Base-by-base conservation (phyloP, 2,113 vertebrate species). In the Pelusios castaneus region DNA sequence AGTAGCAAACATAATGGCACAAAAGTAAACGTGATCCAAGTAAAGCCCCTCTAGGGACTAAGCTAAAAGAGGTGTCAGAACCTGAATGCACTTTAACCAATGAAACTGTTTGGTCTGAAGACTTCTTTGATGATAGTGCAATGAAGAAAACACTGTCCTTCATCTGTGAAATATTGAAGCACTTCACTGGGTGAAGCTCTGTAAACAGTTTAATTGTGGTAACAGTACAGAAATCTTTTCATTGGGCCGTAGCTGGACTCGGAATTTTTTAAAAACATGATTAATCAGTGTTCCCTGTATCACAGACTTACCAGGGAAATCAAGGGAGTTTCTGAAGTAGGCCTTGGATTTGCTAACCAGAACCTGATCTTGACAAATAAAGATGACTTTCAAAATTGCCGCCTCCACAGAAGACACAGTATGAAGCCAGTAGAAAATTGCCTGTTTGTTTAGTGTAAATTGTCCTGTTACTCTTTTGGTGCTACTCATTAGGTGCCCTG, bases 1-100 rank as follows among this genome's bases (percentile, higher is more conserved):
- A 96, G 93, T 80, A 97, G 97, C 89, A 98, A 97, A 95, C 67
- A 89, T 27, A 89, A 31, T 14, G 92, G 94, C 10, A 90, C 97
- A 2, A 97, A 98, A 91, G 96, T 97, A 54, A 98, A 99, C 45
- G 95, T 98, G 84, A 99, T 99, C 82, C 98, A 99, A 97, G 98
- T 99, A 81, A 98, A 98, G 56, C 99, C 99, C 21, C 91, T 99
- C 88, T 98, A 98, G 56, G 88, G 41, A 45, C 82, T 76, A 79
- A 89, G 52, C 29, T 91, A 43, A 29, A 34, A 93, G 60, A 92
- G 51, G 84, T 2, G 0, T 43, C 27, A 63, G 38, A 91, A 89
- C 13, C 73, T 76, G 85, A 63, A 11, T 78, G 70, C 55, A 82
- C 67, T 90, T 95, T 63, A 95, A 60, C 75, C 90, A 63, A 41